Evolutionary conservation across 1,140 invertebrate species (phyloP), one percentile per base, ranked within the genome.

Genomic region (Bombus polaris): DNA sequence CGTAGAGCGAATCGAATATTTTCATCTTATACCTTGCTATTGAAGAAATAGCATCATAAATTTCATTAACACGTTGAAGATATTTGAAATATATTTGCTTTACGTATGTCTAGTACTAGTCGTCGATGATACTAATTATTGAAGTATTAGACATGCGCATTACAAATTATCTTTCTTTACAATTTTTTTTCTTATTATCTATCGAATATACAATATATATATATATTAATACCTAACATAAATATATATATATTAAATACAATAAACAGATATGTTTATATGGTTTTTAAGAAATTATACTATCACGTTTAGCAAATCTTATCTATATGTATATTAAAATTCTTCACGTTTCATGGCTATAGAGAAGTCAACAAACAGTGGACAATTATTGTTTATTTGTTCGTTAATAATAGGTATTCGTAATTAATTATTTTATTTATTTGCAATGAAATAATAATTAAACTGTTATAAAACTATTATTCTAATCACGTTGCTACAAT

Each of bases 401-500:
- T 70, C 22, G 4, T 39, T 25, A 25, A 25, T 10, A 25, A 70
- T 37, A 22, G 25, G 15, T 25, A 39, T 70, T 70, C 18, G 35
- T 32, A 37, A 37, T 28, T 28, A 9, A 32, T 37, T 35, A 0
- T 39, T 39, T 70, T 10, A 68, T 68, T 68, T 22, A 68, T 35
- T 35, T 68, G 18, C 39, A 25, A 70, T 22, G 18, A 53, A 53
- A 18, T 53, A 53, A 53, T 53, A 53, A 53, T 0, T 53, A 22
- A 22, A 18, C 5, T 8, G 47, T 22, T 53, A 22, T 28, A 37
- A 39, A 70, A 70, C 9, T 70, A 70, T 37, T 2, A 70, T 37
- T 37, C n/a, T 28, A 28, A 37, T 12, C 35, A 70, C 22, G 37
- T 22, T 39, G 35, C 18, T 25, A 22, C 37, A 39, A 92, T 94